phyloP scores from a whole-genome alignment of 2,888 invertebrate species.

The Pantelozetes paolii region DNA sequence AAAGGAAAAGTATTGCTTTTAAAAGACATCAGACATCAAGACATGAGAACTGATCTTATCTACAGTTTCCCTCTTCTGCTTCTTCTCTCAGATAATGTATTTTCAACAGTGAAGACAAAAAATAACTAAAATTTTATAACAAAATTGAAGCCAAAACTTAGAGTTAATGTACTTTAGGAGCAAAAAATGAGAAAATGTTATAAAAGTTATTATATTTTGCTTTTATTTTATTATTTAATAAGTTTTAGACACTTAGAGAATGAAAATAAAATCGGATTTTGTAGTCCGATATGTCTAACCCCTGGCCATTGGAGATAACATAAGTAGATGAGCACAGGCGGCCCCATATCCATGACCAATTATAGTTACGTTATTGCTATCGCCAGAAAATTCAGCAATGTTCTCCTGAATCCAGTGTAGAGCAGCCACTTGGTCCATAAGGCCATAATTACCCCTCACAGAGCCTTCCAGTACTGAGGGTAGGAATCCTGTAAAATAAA shows the following conservation, averaged over 20 bases:
- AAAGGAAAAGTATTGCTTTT: no score
- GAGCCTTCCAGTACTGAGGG: conserved; percentile 45
- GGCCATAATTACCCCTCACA: conserved; percentile 72
- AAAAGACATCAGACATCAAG: no score
- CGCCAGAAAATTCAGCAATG: conserved; percentile 89
- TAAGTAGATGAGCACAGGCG: conserved; percentile 92
- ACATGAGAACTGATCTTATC: no score
- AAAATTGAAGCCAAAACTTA: not conserved
- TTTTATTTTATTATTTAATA: not conserved
- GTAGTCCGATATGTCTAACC: conserved; percentile 59
- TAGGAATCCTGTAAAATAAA: conserved; percentile 38
- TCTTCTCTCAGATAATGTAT: not conserved
- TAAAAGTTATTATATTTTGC: not conserved
- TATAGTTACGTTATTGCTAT: conserved; percentile 84
- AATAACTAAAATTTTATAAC: not conserved
- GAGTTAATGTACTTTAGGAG: not conserved
- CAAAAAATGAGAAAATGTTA: not conserved
- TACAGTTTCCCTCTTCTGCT: no score
- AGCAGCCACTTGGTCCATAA: conserved; percentile 96
- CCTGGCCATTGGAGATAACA: conserved; percentile 92
- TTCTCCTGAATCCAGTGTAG: conserved; percentile 96
- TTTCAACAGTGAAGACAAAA: not conserved
- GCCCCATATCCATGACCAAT: conserved; percentile 96
- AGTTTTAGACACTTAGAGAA: not conserved
- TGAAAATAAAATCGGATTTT: not conserved